Evolutionary conservation across 2,888 invertebrate genomes (phyloP).

Genomic region (Vandiemenella viatica): DNA sequence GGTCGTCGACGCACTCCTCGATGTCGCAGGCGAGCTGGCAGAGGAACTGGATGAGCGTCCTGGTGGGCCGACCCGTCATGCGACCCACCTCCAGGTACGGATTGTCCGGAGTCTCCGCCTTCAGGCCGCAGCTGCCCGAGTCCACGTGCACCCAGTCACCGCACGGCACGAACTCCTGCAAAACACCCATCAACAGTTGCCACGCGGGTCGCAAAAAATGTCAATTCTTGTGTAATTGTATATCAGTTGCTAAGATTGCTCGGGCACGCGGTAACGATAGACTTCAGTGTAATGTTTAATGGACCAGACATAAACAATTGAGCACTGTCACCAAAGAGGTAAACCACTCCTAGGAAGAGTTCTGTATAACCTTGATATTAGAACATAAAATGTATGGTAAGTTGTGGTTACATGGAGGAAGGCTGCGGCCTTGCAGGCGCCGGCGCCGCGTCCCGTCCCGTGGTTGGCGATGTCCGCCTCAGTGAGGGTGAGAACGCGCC

Average conservation of each 20-base stretch:
- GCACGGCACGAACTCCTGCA: slow-evolving; percentile 49
- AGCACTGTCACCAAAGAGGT: too few species aligned
- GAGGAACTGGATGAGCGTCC: slow-evolving; percentile 39
- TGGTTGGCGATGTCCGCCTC: slow-evolving; percentile 8
- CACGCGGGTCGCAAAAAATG: slow-evolving; percentile 51
- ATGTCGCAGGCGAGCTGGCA: slow-evolving; percentile 19
- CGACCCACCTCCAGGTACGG: slow-evolving; percentile 44
- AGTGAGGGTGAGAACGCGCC: neutral
- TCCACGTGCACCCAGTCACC: slow-evolving; percentile 69
- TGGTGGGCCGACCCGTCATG: slow-evolving; percentile 45
- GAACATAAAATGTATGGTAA: too few species aligned
- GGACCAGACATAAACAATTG: too few species aligned
- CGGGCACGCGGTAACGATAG: too few species aligned
- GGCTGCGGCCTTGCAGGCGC: slow-evolving; percentile 61
- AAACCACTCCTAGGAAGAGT: too few species aligned
- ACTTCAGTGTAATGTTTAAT: too few species aligned
- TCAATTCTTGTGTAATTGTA: too few species aligned
- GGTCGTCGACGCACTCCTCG: too few species aligned
- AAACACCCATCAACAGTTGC: slow-evolving; percentile 35
- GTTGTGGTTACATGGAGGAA: slow-evolving; percentile 44
- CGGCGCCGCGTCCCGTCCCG: slow-evolving; percentile 21
- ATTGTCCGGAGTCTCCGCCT: slow-evolving; percentile 39
- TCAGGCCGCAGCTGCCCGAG: slow-evolving; percentile 54
- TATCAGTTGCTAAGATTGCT: too few species aligned
- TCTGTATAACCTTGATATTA: too few species aligned